Evolutionary conservation across 2,797 vertebrate genomes (phyloP), one percentile per base, ranked within the genome.

Genomic region (Amazona finschi): DNA sequence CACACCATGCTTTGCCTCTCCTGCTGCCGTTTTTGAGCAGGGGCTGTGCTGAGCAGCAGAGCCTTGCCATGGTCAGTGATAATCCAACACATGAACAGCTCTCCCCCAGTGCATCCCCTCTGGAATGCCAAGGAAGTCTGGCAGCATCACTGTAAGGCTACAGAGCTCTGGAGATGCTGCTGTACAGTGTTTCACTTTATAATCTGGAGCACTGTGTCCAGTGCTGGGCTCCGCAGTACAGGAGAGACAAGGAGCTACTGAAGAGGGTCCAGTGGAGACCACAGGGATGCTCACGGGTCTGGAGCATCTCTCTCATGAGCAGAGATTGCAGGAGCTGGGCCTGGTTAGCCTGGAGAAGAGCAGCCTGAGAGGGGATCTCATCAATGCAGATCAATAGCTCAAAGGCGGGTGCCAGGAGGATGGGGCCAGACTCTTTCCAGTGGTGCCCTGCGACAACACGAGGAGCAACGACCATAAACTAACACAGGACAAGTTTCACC

Each of bases 101-200:
- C 66, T 18, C 46, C 16, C 20, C 31, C 0, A 0, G 1, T 2
- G 31, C 2, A 0, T 11, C 55, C 75, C 50, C 1, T 1, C 50
- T 11, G 74, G 0, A 5, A 4, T 14, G 33, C 17, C 24, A 9
- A n/a, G 16, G 9, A 83, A 49, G 30, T 19, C 89, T 62, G 70
- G 31, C 90, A 87, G 84, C 67, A n/a, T 22, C 72, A 4, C 65
- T 39, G 41, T 7, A 46, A 61, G 57, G 46, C 78, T 75, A 41
- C 2, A 1, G 25, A 64, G 78, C 43, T 84, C 79, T 43, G 5
- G 43, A 78, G 50, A 15, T 58, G 76, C 73, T 8, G 19, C 79
- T 38, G 14, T 49, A 52, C 12, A 17, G 61, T 43, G 70, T 81
- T 93, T 85, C 71, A 70, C 8, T 92, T 96, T 79, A 33, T 92